Evolutionary conservation across 2,113 vertebrate genomes (phyloP), one percentile per base, ranked within the genome.

Genomic region (Prionailurus bengalensis): DNA sequence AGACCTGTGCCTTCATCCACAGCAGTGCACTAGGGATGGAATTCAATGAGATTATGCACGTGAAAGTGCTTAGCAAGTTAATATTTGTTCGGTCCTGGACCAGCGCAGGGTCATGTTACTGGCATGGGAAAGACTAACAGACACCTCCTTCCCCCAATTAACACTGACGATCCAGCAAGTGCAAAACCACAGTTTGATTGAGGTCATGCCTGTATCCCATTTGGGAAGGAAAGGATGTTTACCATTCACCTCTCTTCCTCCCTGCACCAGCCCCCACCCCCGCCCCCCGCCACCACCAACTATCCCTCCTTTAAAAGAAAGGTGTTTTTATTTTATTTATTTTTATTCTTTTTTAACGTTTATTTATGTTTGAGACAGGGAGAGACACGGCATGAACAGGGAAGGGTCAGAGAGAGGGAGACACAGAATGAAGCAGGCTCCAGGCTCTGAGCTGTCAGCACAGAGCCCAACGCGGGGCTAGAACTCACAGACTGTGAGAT

Each of bases 11-110:
- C 91, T 91, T 74, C 74, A 65, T 36, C 94, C 82, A 66, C 55
- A 17, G 79, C 48, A 1, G 70, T 39, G 65, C 36, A 19, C 78
- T 13, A 85, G 76, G 85, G 21, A 36, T 39, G 92, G 87, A 90
- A 97, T 68, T 91, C 96, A 73, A 42, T 55, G 71, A 78, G 97
- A 95, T 94, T 94, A 89, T 63, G 45, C 97, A 96, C 14, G 17
- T 92, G 96, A 68, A 96, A 91, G 76, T 95, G 85, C 95, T 98
- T 91, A 96, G 88, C 83, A 61, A 92, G 96, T 95, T 95, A 92
- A 78, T 97, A 92, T 96, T 95, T 98, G 89, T 31, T 97, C 51
- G 66, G 80, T 27, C 58, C 76, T 92, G 81, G n/a, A 53, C 82
- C 84, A 29, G 78, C 1, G 39, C 23, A 39, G 90, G 82, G 90